Conservation (phyloP, 1,140 invertebrate species). For the Bombus huntii region DNA sequence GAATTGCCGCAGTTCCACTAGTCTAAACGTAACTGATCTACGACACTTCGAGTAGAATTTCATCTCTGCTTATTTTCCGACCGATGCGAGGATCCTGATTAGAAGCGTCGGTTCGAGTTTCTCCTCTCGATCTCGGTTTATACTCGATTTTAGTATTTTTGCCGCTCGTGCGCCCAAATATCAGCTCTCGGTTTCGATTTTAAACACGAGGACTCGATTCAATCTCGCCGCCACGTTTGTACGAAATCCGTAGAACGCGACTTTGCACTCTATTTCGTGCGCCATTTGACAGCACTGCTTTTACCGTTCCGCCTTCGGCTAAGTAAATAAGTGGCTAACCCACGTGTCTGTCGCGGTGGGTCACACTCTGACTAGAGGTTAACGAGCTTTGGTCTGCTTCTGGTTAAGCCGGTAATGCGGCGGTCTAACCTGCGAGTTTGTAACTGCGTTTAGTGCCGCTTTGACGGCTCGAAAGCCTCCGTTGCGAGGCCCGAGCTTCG, state of each 20-base stretch:
- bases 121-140: neutral
- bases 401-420: conserved; percentile 44
- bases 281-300: conserved; percentile 23
- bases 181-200: neutral
- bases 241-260: neutral
- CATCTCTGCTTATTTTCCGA: neutral
- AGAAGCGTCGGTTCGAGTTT: neutral
- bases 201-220: neutral
- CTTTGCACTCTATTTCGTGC: conserved; percentile 3
- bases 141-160: neutral
- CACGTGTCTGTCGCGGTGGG: conserved; percentile 29
- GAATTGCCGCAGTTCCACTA: neutral
- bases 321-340: conserved; percentile 51
- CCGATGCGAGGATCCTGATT: neutral
- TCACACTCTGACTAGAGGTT: conserved; percentile 48
- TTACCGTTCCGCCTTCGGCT: conserved; percentile 21
- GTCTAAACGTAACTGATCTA: no score
- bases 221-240: neutral
- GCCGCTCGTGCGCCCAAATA: no score
- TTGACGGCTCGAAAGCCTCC: conserved; percentile 6
- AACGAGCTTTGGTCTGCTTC: conserved; percentile 51
- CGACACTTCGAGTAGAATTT: no score
- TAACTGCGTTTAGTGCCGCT: conserved; percentile 37
- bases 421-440: conserved; percentile 31
- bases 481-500: neutral